These are phyloP conservation scores for Gallinago jamesoni DNA, from an alignment of 2,113 vertebrate species.

Conservation along the genomic window DNA sequence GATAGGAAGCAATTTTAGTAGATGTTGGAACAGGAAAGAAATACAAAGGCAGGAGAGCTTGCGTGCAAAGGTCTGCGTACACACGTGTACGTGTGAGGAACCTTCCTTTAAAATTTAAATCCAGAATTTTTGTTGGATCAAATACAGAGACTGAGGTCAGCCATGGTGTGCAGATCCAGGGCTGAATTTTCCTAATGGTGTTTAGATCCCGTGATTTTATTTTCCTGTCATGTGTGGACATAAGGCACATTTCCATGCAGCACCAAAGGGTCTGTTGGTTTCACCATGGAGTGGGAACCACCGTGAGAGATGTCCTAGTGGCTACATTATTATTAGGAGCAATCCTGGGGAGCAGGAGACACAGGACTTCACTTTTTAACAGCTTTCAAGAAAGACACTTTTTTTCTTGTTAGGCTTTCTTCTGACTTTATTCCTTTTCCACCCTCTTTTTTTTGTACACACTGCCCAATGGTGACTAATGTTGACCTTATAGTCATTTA, in stretches of 20 bases:
- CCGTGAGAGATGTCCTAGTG: background rate
- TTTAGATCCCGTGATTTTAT: background rate
- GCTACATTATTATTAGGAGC: background rate
- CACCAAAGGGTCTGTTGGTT: background rate
- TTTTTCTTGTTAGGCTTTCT: background rate
- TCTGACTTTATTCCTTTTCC: constrained; percentile 1
- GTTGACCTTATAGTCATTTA: background rate
- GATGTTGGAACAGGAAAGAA: background rate
- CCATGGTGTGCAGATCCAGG: background rate
- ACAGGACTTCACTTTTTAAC: background rate
- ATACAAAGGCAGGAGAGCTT: background rate
- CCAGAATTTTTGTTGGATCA: constrained; percentile 24
- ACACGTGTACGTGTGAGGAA: background rate
- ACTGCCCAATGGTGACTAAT: constrained; percentile 45
- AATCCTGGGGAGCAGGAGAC: background rate
- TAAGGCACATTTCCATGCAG: background rate
- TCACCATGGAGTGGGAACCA: background rate
- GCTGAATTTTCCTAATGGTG: background rate
- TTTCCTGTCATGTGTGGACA: background rate
- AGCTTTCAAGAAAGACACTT: background rate
- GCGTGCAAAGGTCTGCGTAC: background rate
- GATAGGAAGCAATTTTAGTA: background rate
- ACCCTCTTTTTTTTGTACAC: background rate
- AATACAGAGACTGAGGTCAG: constrained; percentile 24
- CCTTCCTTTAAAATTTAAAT: background rate